Conservation (phyloP, 2,888 invertebrate species). For the Dasypogon diadema region DNA sequence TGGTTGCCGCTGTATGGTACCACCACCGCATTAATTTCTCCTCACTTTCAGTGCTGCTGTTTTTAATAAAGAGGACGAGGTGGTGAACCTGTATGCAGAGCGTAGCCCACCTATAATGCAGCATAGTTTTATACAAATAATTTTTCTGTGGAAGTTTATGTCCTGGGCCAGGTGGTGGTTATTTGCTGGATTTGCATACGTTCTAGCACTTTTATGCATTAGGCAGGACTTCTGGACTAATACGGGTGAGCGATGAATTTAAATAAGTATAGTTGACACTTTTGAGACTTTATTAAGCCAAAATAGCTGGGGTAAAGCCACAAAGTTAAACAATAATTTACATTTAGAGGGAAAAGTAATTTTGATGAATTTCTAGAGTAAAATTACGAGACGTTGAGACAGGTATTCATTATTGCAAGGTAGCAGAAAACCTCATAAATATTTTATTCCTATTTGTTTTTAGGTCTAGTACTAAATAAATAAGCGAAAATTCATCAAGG, state of each 20-base stretch:
- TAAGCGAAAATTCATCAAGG: too few relatives aligned
- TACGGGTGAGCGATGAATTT: slow-evolving; percentile 12
- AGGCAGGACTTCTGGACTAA: slow-evolving; percentile 14
- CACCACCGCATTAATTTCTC: slow-evolving; percentile 8
- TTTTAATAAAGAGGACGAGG: background rate
- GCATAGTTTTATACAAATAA: background rate
- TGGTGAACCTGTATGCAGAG: background rate
- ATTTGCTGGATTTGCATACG: slow-evolving; percentile 25
- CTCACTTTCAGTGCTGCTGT: background rate
- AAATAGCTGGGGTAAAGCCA: background rate
- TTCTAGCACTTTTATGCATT: slow-evolving; percentile 15
- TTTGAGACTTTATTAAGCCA: background rate
- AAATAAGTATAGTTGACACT: too few relatives aligned
- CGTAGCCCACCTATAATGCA: background rate
- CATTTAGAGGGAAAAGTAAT: too few relatives aligned
- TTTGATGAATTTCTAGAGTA: too few relatives aligned
- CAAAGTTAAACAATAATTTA: background rate
- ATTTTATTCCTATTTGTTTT: too few relatives aligned
- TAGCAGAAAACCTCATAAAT: too few relatives aligned
- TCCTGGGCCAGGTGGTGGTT: slow-evolving; percentile 14
- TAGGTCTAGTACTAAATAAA: too few relatives aligned
- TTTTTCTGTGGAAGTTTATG: background rate
- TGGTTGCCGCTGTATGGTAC: background rate
- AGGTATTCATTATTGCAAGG: too few relatives aligned
- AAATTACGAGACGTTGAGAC: too few relatives aligned